These are phyloP conservation scores for Lasioglossum morio DNA, from an alignment of 2,888 invertebrate species.

Conservation along the genomic window DNA sequence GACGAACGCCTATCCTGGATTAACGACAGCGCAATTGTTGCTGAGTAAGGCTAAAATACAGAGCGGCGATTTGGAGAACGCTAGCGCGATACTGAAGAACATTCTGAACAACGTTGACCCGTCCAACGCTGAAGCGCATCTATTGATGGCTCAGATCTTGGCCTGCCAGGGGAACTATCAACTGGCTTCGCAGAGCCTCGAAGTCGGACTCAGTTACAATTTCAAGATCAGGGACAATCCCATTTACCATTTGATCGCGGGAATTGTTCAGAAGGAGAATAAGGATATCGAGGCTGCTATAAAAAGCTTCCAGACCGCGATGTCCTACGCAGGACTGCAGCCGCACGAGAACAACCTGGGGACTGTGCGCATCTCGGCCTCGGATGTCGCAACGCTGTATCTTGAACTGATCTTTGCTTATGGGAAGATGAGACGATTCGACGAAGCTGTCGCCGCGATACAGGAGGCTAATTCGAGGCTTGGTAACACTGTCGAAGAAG, in stretches of 20 bases:
- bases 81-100: constrained; percentile 90
- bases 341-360: constrained; percentile 66
- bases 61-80: constrained; percentile 90
- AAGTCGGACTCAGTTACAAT: constrained; percentile 95
- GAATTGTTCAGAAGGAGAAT: constrained; percentile 92
- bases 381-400: constrained; percentile 94
- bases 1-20: constrained; percentile 93
- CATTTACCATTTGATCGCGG: constrained; percentile 94
- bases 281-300: constrained; percentile 90
- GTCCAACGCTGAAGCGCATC: constrained; percentile 93
- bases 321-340: constrained; percentile 88
- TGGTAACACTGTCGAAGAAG: constrained; percentile 93
- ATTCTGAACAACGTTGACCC: constrained; percentile 91
- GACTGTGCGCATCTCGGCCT: constrained; percentile 74
- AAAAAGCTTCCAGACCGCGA: constrained; percentile 90
- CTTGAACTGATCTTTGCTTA: constrained; percentile 94
- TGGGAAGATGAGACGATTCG: constrained; percentile 88
- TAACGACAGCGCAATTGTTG: constrained; percentile 88
- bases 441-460: constrained; percentile 93
- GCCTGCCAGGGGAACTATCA: constrained; percentile 89
- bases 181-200: constrained; percentile 93
- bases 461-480: constrained; percentile 90
- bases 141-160: constrained; percentile 94
- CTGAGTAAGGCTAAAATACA: constrained; percentile 93
- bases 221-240: constrained; percentile 97